Percentiles rank a stretch among this genome's conserved stretches.
phyloP scores from a whole-genome alignment of 2,888 invertebrate species.

The Morpho deidamia region DNA sequence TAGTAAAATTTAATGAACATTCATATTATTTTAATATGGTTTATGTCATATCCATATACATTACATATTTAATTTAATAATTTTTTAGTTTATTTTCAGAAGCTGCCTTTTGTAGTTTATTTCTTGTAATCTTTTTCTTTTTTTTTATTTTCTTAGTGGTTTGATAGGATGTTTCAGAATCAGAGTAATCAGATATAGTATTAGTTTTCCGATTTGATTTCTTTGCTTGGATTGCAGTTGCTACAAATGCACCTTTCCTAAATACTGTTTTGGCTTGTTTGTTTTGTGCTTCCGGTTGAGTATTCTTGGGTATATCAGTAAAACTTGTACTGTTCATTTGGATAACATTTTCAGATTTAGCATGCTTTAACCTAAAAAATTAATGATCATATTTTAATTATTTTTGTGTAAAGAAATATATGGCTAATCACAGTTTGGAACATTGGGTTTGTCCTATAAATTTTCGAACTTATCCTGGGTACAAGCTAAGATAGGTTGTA shows the following conservation, averaged over 20 bases:
- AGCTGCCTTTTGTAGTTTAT: constrained; percentile 45
- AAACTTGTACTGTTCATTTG: constrained; percentile 63
- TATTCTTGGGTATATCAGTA: constrained; percentile 62
- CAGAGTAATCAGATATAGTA: constrained; percentile 56
- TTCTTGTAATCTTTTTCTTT: constrained; percentile 56
- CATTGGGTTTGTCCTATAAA: too few relatives aligned
- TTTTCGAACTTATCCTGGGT: too few relatives aligned
- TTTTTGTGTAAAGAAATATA: too few relatives aligned
- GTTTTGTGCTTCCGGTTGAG: constrained; percentile 36
- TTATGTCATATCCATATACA: neutral
- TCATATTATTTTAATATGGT: too few relatives aligned
- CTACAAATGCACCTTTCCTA: constrained; percentile 79
- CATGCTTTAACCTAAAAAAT: constrained; percentile 55
- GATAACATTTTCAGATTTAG: constrained; percentile 54
- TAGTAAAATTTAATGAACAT: too few relatives aligned
- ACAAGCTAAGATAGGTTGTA: too few relatives aligned
- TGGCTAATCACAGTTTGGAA: too few relatives aligned
- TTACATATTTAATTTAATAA: neutral
- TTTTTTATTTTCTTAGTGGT: constrained; percentile 64
- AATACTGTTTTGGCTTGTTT: constrained; percentile 68
- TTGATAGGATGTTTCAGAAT: constrained; percentile 64
- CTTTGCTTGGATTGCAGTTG: constrained; percentile 73
- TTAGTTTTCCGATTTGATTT: constrained; percentile 45
- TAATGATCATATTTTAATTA: neutral
- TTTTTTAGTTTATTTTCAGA: constrained; percentile 33